Base-by-base conservation (phyloP, 2,888 invertebrate genomes). In the Adelognathus sp. region DNA sequence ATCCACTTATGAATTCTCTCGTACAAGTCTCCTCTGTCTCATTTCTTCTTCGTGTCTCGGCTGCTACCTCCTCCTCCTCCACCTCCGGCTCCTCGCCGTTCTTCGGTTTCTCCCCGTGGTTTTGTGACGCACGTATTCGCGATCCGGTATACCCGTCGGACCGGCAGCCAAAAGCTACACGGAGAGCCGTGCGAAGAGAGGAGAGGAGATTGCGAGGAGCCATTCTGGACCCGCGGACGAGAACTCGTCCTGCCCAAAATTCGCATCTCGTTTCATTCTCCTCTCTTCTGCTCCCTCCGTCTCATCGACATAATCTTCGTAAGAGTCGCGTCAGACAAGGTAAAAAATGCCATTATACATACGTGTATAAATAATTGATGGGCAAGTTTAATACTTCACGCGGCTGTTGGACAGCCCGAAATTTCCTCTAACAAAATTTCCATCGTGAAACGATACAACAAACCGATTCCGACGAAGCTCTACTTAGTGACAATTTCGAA, bases 231-330 rank as follows among this genome's bases (percentile, higher is more conserved):
- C 36, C 29, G 46, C 21, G 36, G 63, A n/a, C n/a, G n/a, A 33
- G 46, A 73, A 69, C 77, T 69, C 67, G 77, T 56, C 67, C 41
- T 72, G 67, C 67, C 67, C 31, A 73, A 77, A 77, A 63, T 77
- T 69, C 56, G 63, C 71, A 7, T 71, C 50, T 52, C 39, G 44
- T 36, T n/a, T 18, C 44, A 18, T 7, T 18, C 16, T 44, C 16
- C 16, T 18, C 44, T 44, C 16, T 67, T n/a, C n/a, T n/a, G n/a
- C 52, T 67, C 67, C 14, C 56, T 46, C 44, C 16, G 36, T 44
- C 24, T 5, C 56, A 39, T 46, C 61, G 61, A 16, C 16, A 54
- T 67, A 54, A 72, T 76, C 72, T 64, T 36, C 66, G 50, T 50
- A 54, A 36, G 56, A 70, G 29, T 44, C 39, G 14, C 61, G 27